Conservation (phyloP, 2,113 vertebrate genomes). For the Gadus macrocephalus region DNA sequence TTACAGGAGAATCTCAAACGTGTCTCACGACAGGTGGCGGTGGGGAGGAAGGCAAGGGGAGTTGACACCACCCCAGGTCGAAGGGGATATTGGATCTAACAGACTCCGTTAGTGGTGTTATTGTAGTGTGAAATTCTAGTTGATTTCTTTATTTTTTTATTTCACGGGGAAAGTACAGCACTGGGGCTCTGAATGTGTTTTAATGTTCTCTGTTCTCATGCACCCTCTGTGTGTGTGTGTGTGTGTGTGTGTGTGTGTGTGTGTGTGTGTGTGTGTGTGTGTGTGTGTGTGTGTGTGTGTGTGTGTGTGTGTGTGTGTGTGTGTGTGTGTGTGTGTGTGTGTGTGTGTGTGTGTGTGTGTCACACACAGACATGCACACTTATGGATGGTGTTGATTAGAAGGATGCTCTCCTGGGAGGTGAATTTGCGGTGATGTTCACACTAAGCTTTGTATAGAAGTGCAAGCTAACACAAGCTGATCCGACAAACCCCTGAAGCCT, state of each 20-base stretch:
- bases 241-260: neutral
- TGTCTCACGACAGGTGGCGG: no score
- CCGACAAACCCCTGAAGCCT: no score
- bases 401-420: slow-evolving; percentile 57
- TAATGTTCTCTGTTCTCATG: slow-evolving; percentile 39
- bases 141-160: neutral
- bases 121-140: neutral
- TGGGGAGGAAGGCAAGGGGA: neutral
- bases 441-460: slow-evolving; percentile 20
- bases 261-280: slow-evolving; percentile 12
- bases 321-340: slow-evolving; percentile 5
- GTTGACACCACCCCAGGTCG: neutral
- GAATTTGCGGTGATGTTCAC: slow-evolving; percentile 64
- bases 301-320: slow-evolving; percentile 11
- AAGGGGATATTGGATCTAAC: slow-evolving; percentile 5
- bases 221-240: slow-evolving; percentile 12
- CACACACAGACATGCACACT: slow-evolving; percentile 6
- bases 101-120: slow-evolving; percentile 11
- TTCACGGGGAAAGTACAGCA: neutral
- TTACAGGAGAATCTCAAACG: no score
- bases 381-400: slow-evolving; percentile 67
- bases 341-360: slow-evolving; percentile 8
- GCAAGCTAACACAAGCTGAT: neutral
- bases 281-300: slow-evolving; percentile 14
- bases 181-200: slow-evolving; percentile 18